These are phyloP conservation scores for Balearica regulorum DNA, from an alignment of 2,797 vertebrate genomes.

Conservation along the genomic window DNA sequence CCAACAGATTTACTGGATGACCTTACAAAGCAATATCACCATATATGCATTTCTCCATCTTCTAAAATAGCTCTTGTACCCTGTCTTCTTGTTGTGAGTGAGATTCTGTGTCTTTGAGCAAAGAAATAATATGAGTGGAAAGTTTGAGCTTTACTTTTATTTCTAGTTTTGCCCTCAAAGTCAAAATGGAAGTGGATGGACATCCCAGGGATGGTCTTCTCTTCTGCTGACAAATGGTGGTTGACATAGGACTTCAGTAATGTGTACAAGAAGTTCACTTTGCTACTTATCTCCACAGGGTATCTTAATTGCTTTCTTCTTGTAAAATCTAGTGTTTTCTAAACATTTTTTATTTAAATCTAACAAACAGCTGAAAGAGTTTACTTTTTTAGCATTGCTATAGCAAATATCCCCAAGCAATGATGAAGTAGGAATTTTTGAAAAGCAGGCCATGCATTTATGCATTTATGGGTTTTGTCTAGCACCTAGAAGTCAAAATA, in stretches of 20 bases:
- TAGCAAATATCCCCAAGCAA: not conserved
- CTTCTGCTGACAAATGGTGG: not conserved
- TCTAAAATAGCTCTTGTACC: not conserved
- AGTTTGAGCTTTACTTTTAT: not conserved
- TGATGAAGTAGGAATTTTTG: not conserved
- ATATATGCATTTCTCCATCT: not conserved
- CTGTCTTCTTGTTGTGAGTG: not conserved
- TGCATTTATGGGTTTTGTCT: not conserved
- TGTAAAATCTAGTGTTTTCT: not conserved
- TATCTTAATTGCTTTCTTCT: not conserved
- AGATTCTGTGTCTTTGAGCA: not conserved
- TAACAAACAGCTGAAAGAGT: not conserved
- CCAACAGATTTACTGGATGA: not conserved
- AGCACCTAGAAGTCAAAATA: not conserved
- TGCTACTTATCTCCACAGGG: not conserved
- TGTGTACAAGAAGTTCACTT: not conserved
- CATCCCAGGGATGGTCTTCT: not conserved
- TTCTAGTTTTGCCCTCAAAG: not conserved
- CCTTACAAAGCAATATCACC: not conserved
- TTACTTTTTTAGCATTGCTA: not conserved
- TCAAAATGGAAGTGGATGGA: not conserved
- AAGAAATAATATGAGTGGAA: not conserved
- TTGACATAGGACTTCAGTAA: not conserved
- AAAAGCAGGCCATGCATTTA: not conserved
- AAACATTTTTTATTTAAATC: not conserved